A percentile compares a stretch with the other conserved stretches of the same genome.
phyloP scores from a whole-genome alignment of 2,113 vertebrate genomes.

The Chaetodon trifascialis region DNA sequence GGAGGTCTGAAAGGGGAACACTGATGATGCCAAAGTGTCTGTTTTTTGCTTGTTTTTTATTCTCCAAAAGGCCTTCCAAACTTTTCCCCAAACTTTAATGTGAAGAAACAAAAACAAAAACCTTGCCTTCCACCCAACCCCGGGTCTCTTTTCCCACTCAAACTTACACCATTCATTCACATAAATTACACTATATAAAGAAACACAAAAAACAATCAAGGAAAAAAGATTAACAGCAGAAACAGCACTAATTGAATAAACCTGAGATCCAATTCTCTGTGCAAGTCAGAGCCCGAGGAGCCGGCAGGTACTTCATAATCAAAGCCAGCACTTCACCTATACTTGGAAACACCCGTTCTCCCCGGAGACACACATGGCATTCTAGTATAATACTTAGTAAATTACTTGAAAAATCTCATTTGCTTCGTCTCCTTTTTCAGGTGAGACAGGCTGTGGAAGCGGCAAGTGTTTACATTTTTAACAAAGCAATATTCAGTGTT shows the following conservation, averaged over 20 bases:
- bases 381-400: conserved; percentile 33
- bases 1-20: not conserved
- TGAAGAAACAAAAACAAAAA: not conserved
- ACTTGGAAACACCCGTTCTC: conserved; percentile 37
- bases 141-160: conserved; percentile 9
- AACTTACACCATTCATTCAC: not conserved
- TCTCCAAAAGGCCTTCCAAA: not conserved
- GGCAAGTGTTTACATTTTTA: not conserved
- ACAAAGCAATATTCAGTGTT: conserved; percentile 1
- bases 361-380: conserved; percentile 44
- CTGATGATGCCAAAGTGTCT: not conserved
- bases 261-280: conserved; percentile 34
- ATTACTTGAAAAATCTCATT: conserved; percentile 60
- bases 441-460: not conserved
- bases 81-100: not conserved
- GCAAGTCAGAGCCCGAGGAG: conserved; percentile 39
- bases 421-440: conserved; percentile 18
- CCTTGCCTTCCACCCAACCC: not conserved
- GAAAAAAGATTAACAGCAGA: conserved; percentile 46
- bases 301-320: conserved; percentile 53
- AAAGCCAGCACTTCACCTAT: conserved; percentile 48
- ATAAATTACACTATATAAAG: conserved; percentile 21
- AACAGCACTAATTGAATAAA: conserved; percentile 52
- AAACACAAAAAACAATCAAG: conserved; percentile 31
- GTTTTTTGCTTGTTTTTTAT: not conserved